Evolutionary conservation across 2,113 vertebrate species (phyloP).

Genomic region (Sylvilagus bachmani): DNA sequence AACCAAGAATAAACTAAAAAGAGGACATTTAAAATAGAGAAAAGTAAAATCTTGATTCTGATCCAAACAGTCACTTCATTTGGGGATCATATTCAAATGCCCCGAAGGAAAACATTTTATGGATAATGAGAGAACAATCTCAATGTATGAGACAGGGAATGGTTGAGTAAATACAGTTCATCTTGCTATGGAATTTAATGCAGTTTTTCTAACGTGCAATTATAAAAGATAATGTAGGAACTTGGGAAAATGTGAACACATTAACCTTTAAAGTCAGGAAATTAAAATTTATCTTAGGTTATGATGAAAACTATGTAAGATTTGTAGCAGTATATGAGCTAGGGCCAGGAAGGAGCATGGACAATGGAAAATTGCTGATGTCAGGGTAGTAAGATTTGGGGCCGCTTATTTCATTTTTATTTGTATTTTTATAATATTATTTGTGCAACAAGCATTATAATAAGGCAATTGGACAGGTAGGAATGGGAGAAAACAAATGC

Average conservation of each 20-base stretch:
- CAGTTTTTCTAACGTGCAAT: constrained; percentile 23
- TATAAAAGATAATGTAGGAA: constrained; percentile 5
- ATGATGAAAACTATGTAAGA: constrained; percentile 34
- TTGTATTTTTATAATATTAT: constrained; percentile 10
- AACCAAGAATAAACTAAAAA: background rate
- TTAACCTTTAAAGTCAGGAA: constrained; percentile 36
- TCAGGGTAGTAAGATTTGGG: background rate
- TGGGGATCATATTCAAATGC: constrained; percentile 21
- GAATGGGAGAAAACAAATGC: background rate
- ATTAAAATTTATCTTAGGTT: constrained; percentile 7
- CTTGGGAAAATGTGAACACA: constrained; percentile 33
- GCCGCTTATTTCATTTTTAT: constrained; percentile 26
- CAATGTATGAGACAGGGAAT: background rate
- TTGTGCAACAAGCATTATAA: background rate
- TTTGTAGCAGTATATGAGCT: background rate
- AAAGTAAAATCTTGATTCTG: background rate
- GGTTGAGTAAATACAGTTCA: background rate
- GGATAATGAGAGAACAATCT: background rate
- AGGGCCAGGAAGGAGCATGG: background rate
- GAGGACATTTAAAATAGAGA: constrained; percentile 44
- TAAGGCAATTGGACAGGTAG: constrained; percentile 18
- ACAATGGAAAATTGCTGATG: constrained; percentile 10
- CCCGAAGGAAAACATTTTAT: background rate
- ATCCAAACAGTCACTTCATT: constrained; percentile 40
- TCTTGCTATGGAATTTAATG: background rate